Conservation (phyloP, 2,888 invertebrate species). For the Ophonus ardosiacus region DNA sequence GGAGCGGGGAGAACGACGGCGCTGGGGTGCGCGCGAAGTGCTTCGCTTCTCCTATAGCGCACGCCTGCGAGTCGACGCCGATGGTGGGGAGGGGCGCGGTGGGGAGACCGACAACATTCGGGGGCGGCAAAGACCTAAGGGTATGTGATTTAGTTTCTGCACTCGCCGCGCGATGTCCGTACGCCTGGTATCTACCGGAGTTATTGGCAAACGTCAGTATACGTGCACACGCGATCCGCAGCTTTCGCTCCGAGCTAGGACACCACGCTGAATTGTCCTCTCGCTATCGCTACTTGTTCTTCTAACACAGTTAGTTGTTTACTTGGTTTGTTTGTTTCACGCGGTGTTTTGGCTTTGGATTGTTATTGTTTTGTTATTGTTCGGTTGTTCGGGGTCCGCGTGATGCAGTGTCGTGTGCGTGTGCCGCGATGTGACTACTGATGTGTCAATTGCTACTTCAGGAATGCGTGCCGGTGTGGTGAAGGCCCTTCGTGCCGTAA, state of each 20-base stretch:
- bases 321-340: slow-evolving; percentile 49
- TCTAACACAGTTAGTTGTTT: not conserved
- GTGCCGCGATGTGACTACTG: slow-evolving; percentile 56
- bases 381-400: slow-evolving; percentile 8
- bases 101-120: slow-evolving; percentile 67
- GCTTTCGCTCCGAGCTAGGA: slow-evolving; percentile 61
- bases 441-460: slow-evolving; percentile 32
- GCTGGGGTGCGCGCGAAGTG: slow-evolving; percentile 71
- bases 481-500: slow-evolving; percentile 56
- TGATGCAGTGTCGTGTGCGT: slow-evolving; percentile 58
- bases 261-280: slow-evolving; percentile 32
- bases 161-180: slow-evolving; percentile 72
- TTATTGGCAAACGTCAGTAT: slow-evolving; percentile 69
- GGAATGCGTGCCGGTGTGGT: slow-evolving; percentile 61
- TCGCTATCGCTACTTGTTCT: not conserved
- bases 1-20: slow-evolving; percentile 37
- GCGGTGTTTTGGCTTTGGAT: slow-evolving; percentile 8
- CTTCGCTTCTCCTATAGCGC: slow-evolving; percentile 72
- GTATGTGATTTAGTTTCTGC: slow-evolving; percentile 74
- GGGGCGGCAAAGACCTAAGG: slow-evolving; percentile 74
- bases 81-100: slow-evolving; percentile 55
- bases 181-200: slow-evolving; percentile 67
- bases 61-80: slow-evolving; percentile 69
- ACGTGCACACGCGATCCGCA: slow-evolving; percentile 68
- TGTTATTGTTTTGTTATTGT: slow-evolving; percentile 25